Evolutionary conservation across 2,888 invertebrate species (phyloP).

Genomic region (Acronicta alni): DNA sequence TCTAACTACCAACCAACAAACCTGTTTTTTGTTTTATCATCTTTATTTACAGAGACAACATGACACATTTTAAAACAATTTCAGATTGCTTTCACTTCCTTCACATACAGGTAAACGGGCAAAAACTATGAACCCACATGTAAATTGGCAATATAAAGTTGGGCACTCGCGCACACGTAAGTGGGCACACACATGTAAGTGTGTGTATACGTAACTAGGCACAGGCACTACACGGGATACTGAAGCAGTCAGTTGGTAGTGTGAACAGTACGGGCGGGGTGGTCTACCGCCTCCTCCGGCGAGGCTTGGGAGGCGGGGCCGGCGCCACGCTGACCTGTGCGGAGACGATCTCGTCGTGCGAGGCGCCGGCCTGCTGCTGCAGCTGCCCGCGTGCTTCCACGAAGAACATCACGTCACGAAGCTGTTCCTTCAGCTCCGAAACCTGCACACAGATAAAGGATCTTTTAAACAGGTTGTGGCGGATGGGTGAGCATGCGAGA

Average conservation of each 20-base stretch:
- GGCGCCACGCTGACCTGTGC: conserved; percentile 73
- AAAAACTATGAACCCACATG: too few species aligned
- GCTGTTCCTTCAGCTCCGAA: conserved; percentile 96
- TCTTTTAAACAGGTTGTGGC: background rate
- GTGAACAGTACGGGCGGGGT: too few species aligned
- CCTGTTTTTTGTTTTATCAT: background rate
- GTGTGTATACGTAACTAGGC: background rate
- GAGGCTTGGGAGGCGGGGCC: conserved; percentile 63
- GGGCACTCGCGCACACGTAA: too few species aligned
- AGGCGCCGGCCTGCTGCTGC: conserved; percentile 58
- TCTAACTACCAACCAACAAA: too few species aligned
- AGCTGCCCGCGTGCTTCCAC: conserved; percentile 93
- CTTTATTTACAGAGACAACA: background rate
- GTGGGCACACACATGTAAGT: background rate
- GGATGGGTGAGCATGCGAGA: too few species aligned
- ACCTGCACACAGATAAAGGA: conserved; percentile 88
- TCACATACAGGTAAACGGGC: too few species aligned
- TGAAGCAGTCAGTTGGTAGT: too few species aligned
- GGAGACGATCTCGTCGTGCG: conserved; percentile 66
- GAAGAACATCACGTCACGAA: conserved; percentile 99
- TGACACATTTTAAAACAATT: too few species aligned
- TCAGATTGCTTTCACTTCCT: background rate
- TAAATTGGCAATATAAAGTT: too few species aligned
- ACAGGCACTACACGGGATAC: too few species aligned
- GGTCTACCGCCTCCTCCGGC: conserved; percentile 54